Conservation (phyloP, 37 sponge, comb jelly and placozoan species). For the Cliona cf. orientalis region DNA sequence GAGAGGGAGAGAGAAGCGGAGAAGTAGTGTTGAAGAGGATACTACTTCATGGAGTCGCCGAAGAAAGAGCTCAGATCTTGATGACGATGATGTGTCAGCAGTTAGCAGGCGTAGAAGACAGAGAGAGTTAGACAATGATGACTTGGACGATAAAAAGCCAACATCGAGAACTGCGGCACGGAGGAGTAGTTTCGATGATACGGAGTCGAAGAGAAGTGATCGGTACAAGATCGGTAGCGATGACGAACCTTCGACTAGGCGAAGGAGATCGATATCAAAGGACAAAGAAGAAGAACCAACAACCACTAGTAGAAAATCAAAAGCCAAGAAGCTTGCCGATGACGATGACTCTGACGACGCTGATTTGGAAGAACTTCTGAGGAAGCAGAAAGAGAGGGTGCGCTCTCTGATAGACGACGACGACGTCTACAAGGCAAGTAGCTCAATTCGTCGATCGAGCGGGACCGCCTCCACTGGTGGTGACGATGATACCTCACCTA, state of each 20-base stretch:
- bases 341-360: slow-evolving; percentile 39
- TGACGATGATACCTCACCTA: too few relatives aligned
- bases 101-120: not conserved
- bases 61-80: not conserved
- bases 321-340: too few relatives aligned
- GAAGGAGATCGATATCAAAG: too few relatives aligned
- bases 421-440: not conserved
- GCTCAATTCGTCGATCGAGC: not conserved
- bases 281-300: too few relatives aligned
- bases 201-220: not conserved
- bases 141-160: not conserved
- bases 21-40: too few relatives aligned
- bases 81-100: not conserved
- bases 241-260: too few relatives aligned
- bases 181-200: not conserved
- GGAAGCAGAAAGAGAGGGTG: slow-evolving; percentile 27
- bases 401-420: not conserved
- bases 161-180: not conserved
- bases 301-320: too few relatives aligned
- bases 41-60: too few relatives aligned
- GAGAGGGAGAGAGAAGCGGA: too few relatives aligned
- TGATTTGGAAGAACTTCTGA: slow-evolving; percentile 29
- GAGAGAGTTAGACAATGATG: not conserved
- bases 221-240: too few relatives aligned
- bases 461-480: not conserved